Percentiles rank a stretch among this genome's conserved stretches.
phyloP scores from a whole-genome alignment of 2,888 invertebrate species.

The Mantis religiosa region DNA sequence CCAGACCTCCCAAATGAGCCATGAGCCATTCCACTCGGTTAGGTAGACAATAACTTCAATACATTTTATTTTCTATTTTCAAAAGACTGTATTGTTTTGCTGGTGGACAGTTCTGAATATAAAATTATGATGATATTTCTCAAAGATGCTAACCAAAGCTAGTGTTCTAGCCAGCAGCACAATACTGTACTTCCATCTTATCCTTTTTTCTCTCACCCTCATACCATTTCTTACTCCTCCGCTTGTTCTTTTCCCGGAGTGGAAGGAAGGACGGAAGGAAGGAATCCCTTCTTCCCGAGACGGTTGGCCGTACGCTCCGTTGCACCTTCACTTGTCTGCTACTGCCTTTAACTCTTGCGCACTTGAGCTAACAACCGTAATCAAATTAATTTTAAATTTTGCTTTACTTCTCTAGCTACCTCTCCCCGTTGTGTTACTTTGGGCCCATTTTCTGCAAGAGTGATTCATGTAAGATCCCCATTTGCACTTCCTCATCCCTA shows the following conservation, averaged over 20 bases:
- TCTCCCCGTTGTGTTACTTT: neutral
- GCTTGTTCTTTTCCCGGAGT: conserved; percentile 14
- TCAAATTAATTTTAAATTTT: conserved; percentile 32
- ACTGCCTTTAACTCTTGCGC: conserved; percentile 25
- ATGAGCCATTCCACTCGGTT: too few species aligned
- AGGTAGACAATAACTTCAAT: too few species aligned
- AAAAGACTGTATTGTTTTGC: too few species aligned
- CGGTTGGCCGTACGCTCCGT: conserved; percentile 12
- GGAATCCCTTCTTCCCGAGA: neutral
- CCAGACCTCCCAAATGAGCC: too few species aligned
- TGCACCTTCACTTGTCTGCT: conserved; percentile 27
- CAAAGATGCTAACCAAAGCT: neutral
- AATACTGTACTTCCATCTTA: neutral
- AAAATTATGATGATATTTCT: too few species aligned
- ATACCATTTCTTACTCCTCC: neutral
- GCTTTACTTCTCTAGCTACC: neutral
- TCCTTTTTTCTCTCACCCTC: neutral
- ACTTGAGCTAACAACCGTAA: conserved; percentile 31
- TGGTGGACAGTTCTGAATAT: too few species aligned
- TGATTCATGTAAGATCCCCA: neutral
- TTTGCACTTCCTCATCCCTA: neutral
- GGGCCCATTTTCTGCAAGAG: neutral
- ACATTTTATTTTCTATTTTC: too few species aligned
- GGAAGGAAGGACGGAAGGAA: neutral
- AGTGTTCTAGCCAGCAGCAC: neutral